Percentiles rank a stretch among this genome's conserved stretches.
phyloP scores from a whole-genome alignment of 1,140 invertebrate species.

The Philotrypesis tridentata region DNA sequence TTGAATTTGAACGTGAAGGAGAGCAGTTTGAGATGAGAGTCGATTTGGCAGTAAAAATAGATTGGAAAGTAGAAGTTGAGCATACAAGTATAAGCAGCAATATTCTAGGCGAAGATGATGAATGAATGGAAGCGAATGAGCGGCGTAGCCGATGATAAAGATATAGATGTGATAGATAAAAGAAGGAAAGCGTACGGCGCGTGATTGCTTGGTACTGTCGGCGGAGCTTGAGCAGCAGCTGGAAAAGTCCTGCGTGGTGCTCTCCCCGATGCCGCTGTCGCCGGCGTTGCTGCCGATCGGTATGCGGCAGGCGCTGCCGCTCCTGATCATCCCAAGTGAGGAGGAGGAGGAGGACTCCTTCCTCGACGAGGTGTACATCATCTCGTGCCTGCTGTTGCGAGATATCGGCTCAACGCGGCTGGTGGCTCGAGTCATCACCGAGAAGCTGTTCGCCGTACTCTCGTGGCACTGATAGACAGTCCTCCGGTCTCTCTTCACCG shows the following conservation, averaged over 20 bases:
- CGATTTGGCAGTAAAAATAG: background rate
- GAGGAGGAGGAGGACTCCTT: slow-evolving; percentile 34
- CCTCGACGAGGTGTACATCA: slow-evolving; percentile 31
- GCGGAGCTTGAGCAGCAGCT: slow-evolving; percentile 73
- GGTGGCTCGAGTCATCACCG: slow-evolving; percentile 17
- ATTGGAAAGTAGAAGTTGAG: background rate
- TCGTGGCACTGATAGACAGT: slow-evolving; percentile 62
- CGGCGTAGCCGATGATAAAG: background rate
- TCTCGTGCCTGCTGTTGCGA: slow-evolving; percentile 63
- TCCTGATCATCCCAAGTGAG: slow-evolving; percentile 13
- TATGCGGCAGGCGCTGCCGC: slow-evolving; percentile 35
- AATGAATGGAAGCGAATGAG: background rate
- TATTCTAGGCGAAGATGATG: background rate
- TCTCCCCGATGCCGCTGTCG: slow-evolving; percentile 72
- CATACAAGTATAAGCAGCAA: background rate
- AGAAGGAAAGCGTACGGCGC: slow-evolving; percentile 65
- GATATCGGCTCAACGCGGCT: slow-evolving; percentile 63
- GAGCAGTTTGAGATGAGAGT: background rate
- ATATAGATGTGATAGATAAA: background rate
- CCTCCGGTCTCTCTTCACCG: slow-evolving; percentile 70
- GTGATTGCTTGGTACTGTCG: slow-evolving; percentile 70
- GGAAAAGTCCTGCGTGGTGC: slow-evolving; percentile 73
- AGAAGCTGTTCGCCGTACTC: slow-evolving; percentile 15
- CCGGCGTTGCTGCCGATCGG: slow-evolving; percentile 61
- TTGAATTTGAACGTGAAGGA: background rate